These are phyloP conservation scores for Eudemis profundana DNA, from an alignment of 2,888 invertebrate species.

Conservation along the genomic window DNA sequence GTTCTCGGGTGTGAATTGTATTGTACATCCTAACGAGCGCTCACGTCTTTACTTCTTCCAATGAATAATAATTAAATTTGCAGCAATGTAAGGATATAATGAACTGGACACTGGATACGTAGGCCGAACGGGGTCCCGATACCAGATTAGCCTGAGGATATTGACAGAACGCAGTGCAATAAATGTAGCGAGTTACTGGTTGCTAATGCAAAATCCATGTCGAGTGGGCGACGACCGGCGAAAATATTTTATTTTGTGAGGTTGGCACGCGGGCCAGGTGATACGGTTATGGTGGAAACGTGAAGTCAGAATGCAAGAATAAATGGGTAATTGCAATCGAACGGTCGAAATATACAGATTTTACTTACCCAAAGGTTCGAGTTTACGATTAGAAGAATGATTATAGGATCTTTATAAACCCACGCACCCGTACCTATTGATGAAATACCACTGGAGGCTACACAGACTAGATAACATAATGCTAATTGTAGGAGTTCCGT, in stretches of 20 bases:
- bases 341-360: constrained; percentile 1
- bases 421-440: background rate
- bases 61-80: constrained; percentile 38
- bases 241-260: constrained; percentile 65
- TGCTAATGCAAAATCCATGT: constrained; percentile 77
- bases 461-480: background rate
- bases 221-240: constrained; percentile 52
- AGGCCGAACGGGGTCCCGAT: constrained; percentile 47
- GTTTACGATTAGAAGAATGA: constrained; percentile 11
- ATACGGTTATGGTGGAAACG: constrained; percentile 10
- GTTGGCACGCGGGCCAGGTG: constrained; percentile 53
- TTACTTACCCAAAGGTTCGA: background rate
- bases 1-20: constrained; percentile 43
- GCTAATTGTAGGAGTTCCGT: constrained; percentile 1
- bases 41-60: constrained; percentile 49
- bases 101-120: constrained; percentile 45
- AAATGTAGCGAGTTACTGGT: constrained; percentile 58
- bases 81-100: constrained; percentile 35
- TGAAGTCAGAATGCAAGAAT: constrained; percentile 14
- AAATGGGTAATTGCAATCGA: constrained; percentile 4
- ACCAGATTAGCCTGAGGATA: constrained; percentile 49
- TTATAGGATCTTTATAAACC: background rate
- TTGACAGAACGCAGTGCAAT: constrained; percentile 61
- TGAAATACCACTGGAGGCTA: too few relatives aligned
- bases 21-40: constrained; percentile 49